Evolutionary conservation across 2,113 vertebrate genomes (phyloP).

Genomic region (Campylorhamphus procurvoides): DNA sequence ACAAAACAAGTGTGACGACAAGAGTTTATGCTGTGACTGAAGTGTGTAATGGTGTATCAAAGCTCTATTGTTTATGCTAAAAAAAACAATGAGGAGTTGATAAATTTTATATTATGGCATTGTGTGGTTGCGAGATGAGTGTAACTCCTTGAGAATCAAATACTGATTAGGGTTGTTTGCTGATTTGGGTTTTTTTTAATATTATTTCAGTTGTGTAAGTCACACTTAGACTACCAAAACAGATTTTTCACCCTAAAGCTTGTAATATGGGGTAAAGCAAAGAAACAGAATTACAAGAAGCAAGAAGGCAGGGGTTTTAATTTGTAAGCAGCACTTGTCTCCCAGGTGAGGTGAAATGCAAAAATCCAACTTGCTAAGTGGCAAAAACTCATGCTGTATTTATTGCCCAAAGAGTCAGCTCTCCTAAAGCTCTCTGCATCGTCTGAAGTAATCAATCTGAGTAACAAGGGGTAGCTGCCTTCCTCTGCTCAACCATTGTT

Average conservation of each 20-base stretch:
- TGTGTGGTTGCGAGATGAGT: not conserved
- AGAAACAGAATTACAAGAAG: not conserved
- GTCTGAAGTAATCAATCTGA: not conserved
- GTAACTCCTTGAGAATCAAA: not conserved
- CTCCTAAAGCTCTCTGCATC: not conserved
- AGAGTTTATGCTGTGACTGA: not conserved
- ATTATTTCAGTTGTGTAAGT: not conserved
- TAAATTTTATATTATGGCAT: not conserved
- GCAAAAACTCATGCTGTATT: not conserved
- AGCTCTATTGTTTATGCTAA: not conserved
- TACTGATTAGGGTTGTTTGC: not conserved
- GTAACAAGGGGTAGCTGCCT: not conserved
- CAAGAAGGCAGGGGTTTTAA: not conserved
- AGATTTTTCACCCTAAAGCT: not conserved
- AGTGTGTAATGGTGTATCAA: not conserved
- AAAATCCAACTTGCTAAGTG: not conserved
- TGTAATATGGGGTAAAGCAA: not conserved
- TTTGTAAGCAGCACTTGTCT: not conserved
- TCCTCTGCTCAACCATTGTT: not conserved
- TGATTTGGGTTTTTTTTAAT: not conserved
- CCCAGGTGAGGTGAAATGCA: not conserved
- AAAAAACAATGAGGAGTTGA: not conserved
- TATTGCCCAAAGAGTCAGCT: not conserved
- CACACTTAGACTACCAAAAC: not conserved
- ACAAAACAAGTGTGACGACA: not conserved